Evolutionary conservation across 2,888 invertebrate species (phyloP).

Genomic region (Prosopocoilus inquinatus): DNA sequence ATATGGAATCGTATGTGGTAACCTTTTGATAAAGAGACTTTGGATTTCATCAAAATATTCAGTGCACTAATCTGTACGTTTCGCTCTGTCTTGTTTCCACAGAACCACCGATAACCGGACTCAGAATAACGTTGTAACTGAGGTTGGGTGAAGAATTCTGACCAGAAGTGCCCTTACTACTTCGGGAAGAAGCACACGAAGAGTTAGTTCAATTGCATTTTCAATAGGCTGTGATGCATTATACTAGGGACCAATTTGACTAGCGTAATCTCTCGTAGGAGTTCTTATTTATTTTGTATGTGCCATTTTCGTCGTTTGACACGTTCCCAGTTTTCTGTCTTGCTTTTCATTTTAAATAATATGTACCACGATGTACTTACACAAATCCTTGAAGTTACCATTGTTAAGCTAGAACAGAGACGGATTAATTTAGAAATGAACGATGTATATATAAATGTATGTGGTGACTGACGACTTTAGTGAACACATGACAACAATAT

Average conservation of each 20-base stretch:
- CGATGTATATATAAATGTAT: no score
- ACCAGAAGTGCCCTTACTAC: constrained; percentile 29
- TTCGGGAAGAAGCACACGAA: constrained; percentile 8
- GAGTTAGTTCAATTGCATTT: constrained; percentile 39
- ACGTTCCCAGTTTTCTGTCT: background rate
- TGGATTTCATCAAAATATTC: no score
- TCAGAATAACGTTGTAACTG: constrained; percentile 60
- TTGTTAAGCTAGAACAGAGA: background rate
- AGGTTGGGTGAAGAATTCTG: constrained; percentile 46
- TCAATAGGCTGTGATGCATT: constrained; percentile 48
- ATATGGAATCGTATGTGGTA: no score
- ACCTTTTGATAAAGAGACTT: no score
- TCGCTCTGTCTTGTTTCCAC: constrained; percentile 29
- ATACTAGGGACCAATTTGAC: constrained; percentile 46
- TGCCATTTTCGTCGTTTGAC: constrained; percentile 20
- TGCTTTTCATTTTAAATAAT: constrained; percentile 5
- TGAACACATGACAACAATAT: no score
- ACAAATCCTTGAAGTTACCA: constrained; percentile 10
- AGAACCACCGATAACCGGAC: constrained; percentile 60
- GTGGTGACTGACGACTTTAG: no score
- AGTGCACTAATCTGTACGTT: background rate
- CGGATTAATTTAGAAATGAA: no score
- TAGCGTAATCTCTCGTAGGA: constrained; percentile 16
- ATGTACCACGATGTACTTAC: constrained; percentile 13
- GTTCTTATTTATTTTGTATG: constrained; percentile 23